phyloP scores from a whole-genome alignment of 2,113 vertebrate species.

The Hydrochoerus hydrochaeris region DNA sequence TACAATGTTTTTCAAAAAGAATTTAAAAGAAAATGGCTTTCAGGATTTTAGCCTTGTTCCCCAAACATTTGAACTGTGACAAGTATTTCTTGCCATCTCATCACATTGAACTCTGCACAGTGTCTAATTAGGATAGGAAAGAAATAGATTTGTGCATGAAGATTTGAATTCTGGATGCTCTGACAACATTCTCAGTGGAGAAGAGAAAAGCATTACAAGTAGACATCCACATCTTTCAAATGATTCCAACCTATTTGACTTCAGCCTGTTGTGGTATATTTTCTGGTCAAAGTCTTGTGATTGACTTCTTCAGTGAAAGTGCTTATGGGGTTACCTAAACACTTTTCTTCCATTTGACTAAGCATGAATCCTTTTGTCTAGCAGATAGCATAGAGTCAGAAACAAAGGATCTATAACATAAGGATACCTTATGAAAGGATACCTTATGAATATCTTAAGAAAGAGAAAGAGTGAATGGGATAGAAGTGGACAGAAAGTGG shows the following conservation, averaged over 20 bases:
- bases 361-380: not conserved
- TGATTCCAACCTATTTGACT: not conserved
- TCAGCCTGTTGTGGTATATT: not conserved
- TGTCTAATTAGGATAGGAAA: not conserved
- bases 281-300: not conserved
- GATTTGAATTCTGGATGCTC: not conserved
- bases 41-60: not conserved
- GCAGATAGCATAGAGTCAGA: not conserved
- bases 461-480: not conserved
- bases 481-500: not conserved
- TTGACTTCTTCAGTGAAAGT: not conserved
- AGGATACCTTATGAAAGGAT: not conserved
- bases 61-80: slow-evolving; percentile 26
- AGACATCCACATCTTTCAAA: not conserved
- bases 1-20: slow-evolving; percentile 36
- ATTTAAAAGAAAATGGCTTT: slow-evolving; percentile 33
- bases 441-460: not conserved
- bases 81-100: slow-evolving; percentile 7
- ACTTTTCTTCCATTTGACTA: not conserved
- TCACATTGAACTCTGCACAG: not conserved
- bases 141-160: slow-evolving; percentile 10
- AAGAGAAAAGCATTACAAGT: not conserved
- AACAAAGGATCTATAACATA: not conserved
- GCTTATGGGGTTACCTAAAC: not conserved
- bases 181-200: not conserved